Evolutionary conservation across 1,140 invertebrate genomes (phyloP).

Genomic region (Pygmarrhopalites habei): DNA sequence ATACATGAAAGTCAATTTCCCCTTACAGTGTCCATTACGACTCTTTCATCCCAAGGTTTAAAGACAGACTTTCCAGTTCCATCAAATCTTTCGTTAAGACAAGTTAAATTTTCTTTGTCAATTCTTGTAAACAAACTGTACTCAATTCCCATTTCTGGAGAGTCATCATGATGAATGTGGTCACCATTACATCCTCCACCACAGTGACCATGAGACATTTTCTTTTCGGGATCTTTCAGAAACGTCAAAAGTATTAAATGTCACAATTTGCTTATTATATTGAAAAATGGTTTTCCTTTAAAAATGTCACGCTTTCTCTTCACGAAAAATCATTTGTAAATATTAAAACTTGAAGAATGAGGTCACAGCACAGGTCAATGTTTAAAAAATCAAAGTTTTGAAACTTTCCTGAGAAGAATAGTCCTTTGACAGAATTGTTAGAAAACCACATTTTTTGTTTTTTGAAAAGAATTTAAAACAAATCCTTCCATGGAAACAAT

Average conservation of each 20-base stretch:
- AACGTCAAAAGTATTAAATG: neutral
- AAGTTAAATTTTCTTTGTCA: slow-evolving; percentile 77
- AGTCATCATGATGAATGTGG: slow-evolving; percentile 52
- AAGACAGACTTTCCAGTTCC: slow-evolving; percentile 81
- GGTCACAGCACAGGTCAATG: neutral
- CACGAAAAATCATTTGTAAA: neutral
- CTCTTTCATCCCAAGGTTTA: slow-evolving; percentile 81
- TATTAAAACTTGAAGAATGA: neutral
- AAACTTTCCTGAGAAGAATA: neutral
- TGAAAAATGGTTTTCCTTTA: neutral
- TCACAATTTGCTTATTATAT: neutral
- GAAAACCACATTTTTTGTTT: too few species aligned
- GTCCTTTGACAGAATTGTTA: too few species aligned
- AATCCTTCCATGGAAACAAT: too few species aligned
- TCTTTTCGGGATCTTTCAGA: neutral
- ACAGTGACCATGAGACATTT: slow-evolving; percentile 3
- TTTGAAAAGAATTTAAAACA: too few species aligned
- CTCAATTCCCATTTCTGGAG: slow-evolving; percentile 68
- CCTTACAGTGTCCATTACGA: slow-evolving; percentile 64
- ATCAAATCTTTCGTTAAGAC: slow-evolving; percentile 79
- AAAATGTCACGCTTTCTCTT: neutral
- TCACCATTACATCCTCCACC: slow-evolving; percentile 41
- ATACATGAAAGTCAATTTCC: neutral
- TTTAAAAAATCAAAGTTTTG: neutral
- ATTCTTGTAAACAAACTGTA: slow-evolving; percentile 87